Base-by-base conservation (phyloP, 2,888 invertebrate species). In the Lagria hirta region DNA sequence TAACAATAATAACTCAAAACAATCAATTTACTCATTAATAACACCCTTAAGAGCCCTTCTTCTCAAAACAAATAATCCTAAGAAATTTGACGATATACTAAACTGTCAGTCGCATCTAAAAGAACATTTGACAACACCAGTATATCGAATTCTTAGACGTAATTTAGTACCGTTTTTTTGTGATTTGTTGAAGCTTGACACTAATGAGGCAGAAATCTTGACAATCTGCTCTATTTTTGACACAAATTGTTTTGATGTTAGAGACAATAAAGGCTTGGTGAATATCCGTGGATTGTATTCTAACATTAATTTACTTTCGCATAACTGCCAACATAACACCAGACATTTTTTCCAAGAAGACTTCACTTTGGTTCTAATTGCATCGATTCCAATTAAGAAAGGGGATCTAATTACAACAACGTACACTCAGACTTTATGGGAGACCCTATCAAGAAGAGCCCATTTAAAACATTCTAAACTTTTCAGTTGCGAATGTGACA, bases 281-380 rank as follows among this genome's bases (percentile, higher is more conserved):
- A 79, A 78, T 54, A 70, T 81, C 13, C 73, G 84, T 44, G 85
- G 78, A 26, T 67, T 86, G 43, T 86, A 80, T 62, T 74, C 81
- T 1, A 75, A 74, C 33, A 79, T 82, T 0, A 76, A 84, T 1
- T 80, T 86, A 77, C 76, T 86, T 68, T 76, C 82, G 24, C 87
- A 87, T 62, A 79, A 81, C 55, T 87, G 87, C 61, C 76, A 72
- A 49, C 79, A 84, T 8, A 87, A 87, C 61, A 82, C 85, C 1
- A 77, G 82, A 37, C 86, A 86, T 61, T 73, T 80, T 27, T 83
- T 82, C 56, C 46, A 73, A 20, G 81, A 78, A 37, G 76, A 79
- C 7, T 75, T 76, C 63, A 69, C 76, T 56, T 73, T 86, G 32
- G 72, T 79, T 1, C 68, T 86, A 10, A 73, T 81, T 52, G 83